Conservation (phyloP, 1,140 invertebrate species). For the Neomicropteryx cornuta region DNA sequence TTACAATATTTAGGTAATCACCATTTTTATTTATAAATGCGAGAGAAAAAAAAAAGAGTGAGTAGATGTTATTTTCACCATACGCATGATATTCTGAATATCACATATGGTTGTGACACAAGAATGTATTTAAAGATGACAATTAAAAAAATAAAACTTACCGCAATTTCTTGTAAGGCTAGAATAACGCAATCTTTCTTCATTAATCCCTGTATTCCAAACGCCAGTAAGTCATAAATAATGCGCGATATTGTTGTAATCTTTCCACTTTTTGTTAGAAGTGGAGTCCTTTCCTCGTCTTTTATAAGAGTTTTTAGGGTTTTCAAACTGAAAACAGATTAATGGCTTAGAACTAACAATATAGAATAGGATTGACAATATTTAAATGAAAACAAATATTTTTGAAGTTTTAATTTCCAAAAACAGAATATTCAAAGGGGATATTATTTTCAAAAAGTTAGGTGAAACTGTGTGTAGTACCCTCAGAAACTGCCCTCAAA, state of each 20-base stretch:
- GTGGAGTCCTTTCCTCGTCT: conserved; percentile 39
- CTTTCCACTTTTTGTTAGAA: conserved; percentile 41
- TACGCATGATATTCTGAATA: background rate
- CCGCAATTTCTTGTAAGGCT: conserved; percentile 55
- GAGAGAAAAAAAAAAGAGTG: background rate
- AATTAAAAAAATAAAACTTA: conserved; percentile 32
- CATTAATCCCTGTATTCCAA: conserved; percentile 53
- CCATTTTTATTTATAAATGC: background rate
- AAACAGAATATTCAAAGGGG: conserved; percentile 5
- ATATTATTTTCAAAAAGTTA: conserved; percentile 9
- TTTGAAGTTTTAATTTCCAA: conserved; percentile 1
- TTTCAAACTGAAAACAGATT: conserved; percentile 46
- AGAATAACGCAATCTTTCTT: conserved; percentile 60
- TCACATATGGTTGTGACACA: background rate
- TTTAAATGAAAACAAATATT: conserved; percentile 1
- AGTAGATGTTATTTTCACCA: background rate
- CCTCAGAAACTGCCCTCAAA: background rate
- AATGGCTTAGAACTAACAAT: conserved; percentile 8
- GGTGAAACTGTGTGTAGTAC: background rate
- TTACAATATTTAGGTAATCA: background rate
- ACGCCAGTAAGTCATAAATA: conserved; percentile 52
- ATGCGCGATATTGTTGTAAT: conserved; percentile 38
- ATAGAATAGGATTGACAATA: conserved; percentile 5
- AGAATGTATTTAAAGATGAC: background rate
- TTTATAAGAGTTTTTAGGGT: conserved; percentile 37